Percentiles rank a stretch among this genome's conserved stretches.
Conservation (phyloP, 2,113 vertebrate genomes). For the Sapajus apella region DNA sequence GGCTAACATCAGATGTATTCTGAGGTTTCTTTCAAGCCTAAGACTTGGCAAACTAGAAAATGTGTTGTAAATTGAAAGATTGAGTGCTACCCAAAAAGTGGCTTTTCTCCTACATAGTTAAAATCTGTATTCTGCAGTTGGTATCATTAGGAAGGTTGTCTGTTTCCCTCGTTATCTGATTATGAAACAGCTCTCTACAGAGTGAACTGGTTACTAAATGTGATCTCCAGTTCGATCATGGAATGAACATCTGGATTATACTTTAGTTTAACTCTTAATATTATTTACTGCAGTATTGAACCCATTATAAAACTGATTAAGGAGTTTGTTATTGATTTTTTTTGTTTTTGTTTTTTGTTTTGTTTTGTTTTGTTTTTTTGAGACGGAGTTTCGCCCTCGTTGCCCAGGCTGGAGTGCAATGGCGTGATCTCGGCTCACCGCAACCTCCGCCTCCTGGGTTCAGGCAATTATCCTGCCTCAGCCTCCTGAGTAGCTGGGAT, state of each 20-base stretch:
- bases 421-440: no score
- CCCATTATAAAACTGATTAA: conserved; percentile 7
- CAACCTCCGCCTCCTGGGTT: no score
- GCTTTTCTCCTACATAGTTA: not conserved
- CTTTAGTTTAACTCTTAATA: not conserved
- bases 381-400: no score
- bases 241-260: not conserved
- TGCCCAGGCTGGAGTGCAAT: no score
- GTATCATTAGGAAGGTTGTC: not conserved
- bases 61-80: not conserved
- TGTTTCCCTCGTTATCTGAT: not conserved
- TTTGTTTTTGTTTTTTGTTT: no score
- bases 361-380: no score
- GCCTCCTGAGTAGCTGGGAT: no score
- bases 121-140: not conserved
- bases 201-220: not conserved
- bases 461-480: no score
- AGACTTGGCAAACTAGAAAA: not conserved
- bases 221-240: conserved; percentile 35
- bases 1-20: not conserved
- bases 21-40: not conserved
- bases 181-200: not conserved
- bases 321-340: not conserved
- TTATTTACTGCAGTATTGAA: not conserved
- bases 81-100: not conserved